phyloP scores from a whole-genome alignment of 2,888 invertebrate genomes.

The Phortica magna region DNA sequence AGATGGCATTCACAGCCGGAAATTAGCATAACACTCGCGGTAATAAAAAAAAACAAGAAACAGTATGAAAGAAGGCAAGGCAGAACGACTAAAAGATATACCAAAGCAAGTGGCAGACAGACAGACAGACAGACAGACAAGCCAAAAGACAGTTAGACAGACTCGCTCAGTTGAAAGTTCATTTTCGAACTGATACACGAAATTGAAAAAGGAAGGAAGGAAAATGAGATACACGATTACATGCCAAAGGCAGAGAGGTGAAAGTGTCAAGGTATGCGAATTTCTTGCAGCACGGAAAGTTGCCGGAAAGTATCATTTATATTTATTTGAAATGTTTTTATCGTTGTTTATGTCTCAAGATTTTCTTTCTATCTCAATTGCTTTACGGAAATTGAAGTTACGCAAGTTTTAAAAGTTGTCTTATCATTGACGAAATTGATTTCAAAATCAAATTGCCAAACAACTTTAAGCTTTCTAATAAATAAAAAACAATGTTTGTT shows the following conservation, averaged over 20 bases:
- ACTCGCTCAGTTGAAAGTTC: conserved; percentile 50
- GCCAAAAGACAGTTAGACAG: not conserved
- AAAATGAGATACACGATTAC: conserved; percentile 40
- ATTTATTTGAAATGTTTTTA: conserved; percentile 64
- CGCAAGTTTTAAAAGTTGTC: too few relatives aligned
- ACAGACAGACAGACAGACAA: not conserved
- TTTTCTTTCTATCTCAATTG: not conserved
- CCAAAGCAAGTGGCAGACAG: conserved; percentile 36
- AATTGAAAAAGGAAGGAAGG: conserved; percentile 67
- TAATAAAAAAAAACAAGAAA: conserved; percentile 66
- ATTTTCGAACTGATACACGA: conserved; percentile 62
- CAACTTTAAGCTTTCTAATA: too few relatives aligned
- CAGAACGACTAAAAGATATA: conserved; percentile 29
- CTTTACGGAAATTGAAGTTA: conserved; percentile 1
- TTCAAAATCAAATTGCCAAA: too few relatives aligned
- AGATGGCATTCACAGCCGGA: conserved; percentile 53
- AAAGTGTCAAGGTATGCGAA: conserved; percentile 22
- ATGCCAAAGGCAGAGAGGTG: conserved; percentile 13
- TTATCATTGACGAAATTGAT: too few relatives aligned
- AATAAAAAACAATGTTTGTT: too few relatives aligned
- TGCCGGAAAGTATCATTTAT: conserved; percentile 60
- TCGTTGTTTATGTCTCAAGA: conserved; percentile 45
- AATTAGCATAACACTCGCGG: conserved; percentile 74
- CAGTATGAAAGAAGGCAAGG: conserved; percentile 39
- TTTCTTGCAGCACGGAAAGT: conserved; percentile 21